Conservation (phyloP, 2,113 vertebrate species). For the Callipepla californica region DNA sequence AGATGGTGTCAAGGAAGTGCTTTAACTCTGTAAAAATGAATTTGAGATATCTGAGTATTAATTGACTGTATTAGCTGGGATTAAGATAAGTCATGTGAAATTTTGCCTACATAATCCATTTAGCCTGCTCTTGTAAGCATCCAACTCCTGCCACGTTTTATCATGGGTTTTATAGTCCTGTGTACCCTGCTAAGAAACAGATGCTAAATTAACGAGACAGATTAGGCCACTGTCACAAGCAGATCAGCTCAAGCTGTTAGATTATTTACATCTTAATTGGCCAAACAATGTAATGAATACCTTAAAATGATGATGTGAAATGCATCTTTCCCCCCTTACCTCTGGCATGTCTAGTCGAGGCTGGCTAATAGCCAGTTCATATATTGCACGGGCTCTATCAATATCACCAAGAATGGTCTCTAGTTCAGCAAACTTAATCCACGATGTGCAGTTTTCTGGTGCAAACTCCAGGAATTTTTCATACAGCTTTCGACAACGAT, state of each 20-base stretch:
- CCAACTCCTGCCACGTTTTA: neutral
- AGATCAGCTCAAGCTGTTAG: neutral
- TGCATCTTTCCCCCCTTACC: constrained; percentile 71
- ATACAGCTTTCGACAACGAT: constrained; percentile 96
- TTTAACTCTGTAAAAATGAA: neutral
- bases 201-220: neutral
- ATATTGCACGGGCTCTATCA: constrained; percentile 92
- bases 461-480: constrained; percentile 96
- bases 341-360: constrained; percentile 97
- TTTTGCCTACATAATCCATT: neutral
- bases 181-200: neutral
- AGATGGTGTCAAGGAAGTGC: neutral
- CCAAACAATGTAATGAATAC: neutral
- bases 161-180: neutral
- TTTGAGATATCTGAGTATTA: neutral
- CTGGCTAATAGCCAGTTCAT: constrained; percentile 94
- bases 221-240: neutral
- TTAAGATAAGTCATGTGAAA: neutral
- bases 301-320: neutral
- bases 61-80: rapidly evolving
- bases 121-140: neutral
- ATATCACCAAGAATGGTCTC: constrained; percentile 95
- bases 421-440: constrained; percentile 98
- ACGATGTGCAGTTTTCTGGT: constrained; percentile 96
- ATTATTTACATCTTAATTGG: neutral